Percentiles rank a stretch among this genome's conserved stretches.
Evolutionary conservation across 2,797 vertebrate genomes (phyloP).

Genomic region (Oreochromis grahami): DNA sequence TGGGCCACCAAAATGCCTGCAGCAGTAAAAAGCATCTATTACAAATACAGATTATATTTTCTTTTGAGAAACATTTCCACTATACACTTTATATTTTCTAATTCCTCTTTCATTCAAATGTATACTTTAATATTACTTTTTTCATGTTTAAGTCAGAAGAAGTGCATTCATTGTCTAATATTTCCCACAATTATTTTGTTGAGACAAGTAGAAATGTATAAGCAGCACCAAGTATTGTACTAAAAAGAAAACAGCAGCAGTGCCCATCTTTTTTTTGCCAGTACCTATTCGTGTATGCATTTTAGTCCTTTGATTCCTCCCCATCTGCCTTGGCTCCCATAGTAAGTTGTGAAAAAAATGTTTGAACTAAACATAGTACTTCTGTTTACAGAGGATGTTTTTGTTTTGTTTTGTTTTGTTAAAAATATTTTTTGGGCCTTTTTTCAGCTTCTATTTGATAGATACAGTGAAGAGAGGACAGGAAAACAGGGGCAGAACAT

Average conservation of each 20-base stretch:
- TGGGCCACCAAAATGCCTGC: slow-evolving; percentile 84
- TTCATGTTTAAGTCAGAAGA: neutral
- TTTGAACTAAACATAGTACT: neutral
- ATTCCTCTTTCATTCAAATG: neutral
- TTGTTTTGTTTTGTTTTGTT: neutral
- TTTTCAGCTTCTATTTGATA: neutral
- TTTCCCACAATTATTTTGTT: neutral
- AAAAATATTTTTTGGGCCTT: neutral
- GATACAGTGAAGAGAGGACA: neutral
- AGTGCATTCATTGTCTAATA: neutral
- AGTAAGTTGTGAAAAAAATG: neutral
- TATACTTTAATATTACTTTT: neutral
- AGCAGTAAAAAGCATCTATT: neutral
- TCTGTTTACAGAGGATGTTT: neutral
- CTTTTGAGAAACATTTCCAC: neutral
- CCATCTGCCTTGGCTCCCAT: neutral
- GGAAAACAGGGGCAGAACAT: neutral
- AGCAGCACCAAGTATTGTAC: neutral
- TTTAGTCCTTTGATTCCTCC: neutral
- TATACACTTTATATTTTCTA: neutral
- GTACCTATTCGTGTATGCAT: fast-evolving
- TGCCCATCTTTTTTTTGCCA: neutral
- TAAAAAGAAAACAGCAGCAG: neutral
- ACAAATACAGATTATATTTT: neutral
- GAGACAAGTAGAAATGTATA: neutral